A percentile compares a stretch with the other conserved stretches of the same genome.
Conservation (phyloP, 2,113 vertebrate genomes). For the Gallinago paraguaiae region DNA sequence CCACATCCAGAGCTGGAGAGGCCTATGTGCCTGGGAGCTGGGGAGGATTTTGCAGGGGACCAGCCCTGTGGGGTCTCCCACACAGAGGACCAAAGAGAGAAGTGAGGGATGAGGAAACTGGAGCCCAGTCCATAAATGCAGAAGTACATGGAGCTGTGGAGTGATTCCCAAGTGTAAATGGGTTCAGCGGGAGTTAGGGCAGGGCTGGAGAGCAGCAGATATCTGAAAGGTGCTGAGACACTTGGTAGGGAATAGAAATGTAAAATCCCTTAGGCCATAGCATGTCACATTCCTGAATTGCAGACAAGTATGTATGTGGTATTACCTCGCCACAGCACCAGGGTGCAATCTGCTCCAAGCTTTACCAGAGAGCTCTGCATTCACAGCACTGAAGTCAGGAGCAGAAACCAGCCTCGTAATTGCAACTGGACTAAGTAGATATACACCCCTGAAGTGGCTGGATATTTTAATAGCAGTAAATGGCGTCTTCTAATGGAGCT, state of each 20-base stretch:
- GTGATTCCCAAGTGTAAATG: not conserved
- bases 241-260: not conserved
- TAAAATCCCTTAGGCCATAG: not conserved
- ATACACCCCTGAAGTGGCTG: not conserved
- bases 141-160: not conserved
- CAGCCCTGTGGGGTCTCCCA: not conserved
- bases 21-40: not conserved
- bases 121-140: not conserved
- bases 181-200: not conserved
- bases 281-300: not conserved
- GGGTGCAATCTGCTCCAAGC: not conserved
- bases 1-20: not conserved
- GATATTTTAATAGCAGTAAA: not conserved
- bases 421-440: not conserved
- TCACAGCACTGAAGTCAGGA: not conserved
- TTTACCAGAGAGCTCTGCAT: not conserved
- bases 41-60: not conserved
- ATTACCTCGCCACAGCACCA: accelerated
- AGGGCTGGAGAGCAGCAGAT: not conserved
- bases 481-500: not conserved
- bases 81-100: not conserved
- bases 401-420: not conserved
- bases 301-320: not conserved
- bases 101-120: not conserved
- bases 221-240: not conserved